Evolutionary conservation across 2,113 vertebrate genomes (phyloP), one percentile per base, ranked within the genome.

Genomic region (Ophiodon elongatus): DNA sequence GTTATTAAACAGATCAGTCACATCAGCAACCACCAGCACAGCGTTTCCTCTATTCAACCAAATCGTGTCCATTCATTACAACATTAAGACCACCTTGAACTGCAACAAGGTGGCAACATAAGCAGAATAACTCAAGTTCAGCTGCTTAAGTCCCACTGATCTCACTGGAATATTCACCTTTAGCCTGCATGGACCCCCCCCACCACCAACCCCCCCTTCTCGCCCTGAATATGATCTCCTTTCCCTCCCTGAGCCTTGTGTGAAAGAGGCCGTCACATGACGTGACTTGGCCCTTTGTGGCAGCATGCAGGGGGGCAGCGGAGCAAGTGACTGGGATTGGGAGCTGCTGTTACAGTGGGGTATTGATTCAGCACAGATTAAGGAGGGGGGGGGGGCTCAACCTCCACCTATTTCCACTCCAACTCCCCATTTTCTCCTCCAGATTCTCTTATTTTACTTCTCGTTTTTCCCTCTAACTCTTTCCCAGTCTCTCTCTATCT

Each of bases 331-430:
- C 85, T 72, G 10, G 92, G 90, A 88, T 90, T 91, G 87, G 75
- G 78, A 80, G 79, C 63, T 63, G 85, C 84, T 80, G 37, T 90
- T 93, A 93, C 92, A 92, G 81, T 91, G 89, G 68, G 85, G 78
- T 91, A 93, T 94, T 93, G 91, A 93, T 94, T 91, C 90, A 85
- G 63, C 60, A 47, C 67, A 66, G 87, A 90, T 94, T 93, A 85
- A 73, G 72, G 52, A 66, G 29, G 6, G 2, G 29, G 25, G 35
- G 63, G 60, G 45, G 29, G 79, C 27, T 82, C 56, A 79, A 65
- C 65, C n/a, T 86, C 59, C 47, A 72, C 70, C 72, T 75, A 8
- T 47, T 60, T 52, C 25, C 52, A 67, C 13, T 6, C 45, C 43
- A 31, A 23, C 41, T 4, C 27, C 63, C 31, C 29, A 43, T 54